phyloP scores from a whole-genome alignment of 1,140 invertebrate genomes.

The Elymnias hypermnestra region DNA sequence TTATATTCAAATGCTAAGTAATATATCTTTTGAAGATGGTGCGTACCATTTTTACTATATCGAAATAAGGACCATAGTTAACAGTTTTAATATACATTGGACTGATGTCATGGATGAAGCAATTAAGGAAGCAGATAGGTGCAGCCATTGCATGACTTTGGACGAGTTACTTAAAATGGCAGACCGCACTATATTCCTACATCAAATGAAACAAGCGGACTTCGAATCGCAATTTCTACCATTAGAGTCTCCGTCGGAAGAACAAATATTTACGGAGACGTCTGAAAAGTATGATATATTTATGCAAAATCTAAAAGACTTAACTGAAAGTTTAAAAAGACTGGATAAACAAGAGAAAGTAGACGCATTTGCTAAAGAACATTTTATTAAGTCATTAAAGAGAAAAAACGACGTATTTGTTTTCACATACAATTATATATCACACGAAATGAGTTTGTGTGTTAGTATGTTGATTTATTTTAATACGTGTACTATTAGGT shows the following conservation, averaged over 20 bases:
- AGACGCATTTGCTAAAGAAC: slow-evolving; percentile 31
- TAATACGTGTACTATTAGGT: too few species aligned
- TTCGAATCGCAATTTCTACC: slow-evolving; percentile 39
- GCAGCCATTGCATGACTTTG: slow-evolving; percentile 22
- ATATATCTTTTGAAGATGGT: slow-evolving; percentile 32
- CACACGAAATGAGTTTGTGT: slow-evolving; percentile 24
- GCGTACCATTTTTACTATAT: slow-evolving; percentile 41
- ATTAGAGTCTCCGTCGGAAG: slow-evolving; percentile 23
- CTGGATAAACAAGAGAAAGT: slow-evolving; percentile 40
- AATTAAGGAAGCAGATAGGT: slow-evolving; percentile 34
- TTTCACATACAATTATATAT: slow-evolving; percentile 36
- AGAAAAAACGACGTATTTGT: slow-evolving; percentile 35
- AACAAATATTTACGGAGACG: slow-evolving; percentile 32
- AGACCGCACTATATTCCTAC: slow-evolving; percentile 31
- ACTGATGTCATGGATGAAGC: slow-evolving; percentile 32
- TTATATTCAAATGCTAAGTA: slow-evolving; percentile 28
- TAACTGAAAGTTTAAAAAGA: slow-evolving; percentile 23
- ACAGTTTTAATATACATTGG: slow-evolving; percentile 38
- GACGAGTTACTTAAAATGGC: slow-evolving; percentile 28
- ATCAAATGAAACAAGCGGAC: slow-evolving; percentile 30
- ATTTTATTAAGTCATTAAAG: slow-evolving; percentile 33
- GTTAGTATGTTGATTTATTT: too few species aligned
- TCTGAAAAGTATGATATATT: slow-evolving; percentile 17
- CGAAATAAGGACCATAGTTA: slow-evolving; percentile 38
- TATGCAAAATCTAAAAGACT: slow-evolving; percentile 21